Conservation (phyloP, 2,113 vertebrate species). For the Albula glossodonta region DNA sequence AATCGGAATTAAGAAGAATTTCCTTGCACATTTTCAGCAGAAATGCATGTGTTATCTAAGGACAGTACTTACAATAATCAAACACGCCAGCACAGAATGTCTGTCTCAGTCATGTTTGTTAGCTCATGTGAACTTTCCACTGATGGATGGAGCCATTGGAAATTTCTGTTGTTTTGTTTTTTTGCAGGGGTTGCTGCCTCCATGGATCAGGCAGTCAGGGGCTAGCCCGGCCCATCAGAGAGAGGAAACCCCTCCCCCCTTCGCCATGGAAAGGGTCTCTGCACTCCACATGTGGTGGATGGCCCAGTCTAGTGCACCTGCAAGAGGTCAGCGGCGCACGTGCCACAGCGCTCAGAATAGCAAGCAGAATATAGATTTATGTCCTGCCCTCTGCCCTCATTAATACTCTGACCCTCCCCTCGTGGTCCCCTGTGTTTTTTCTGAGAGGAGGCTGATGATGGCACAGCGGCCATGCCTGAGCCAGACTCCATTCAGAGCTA, state of each 20-base stretch:
- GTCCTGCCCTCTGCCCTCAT: background rate
- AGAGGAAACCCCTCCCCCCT: slow-evolving; percentile 45
- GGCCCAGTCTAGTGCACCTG: slow-evolving; percentile 35
- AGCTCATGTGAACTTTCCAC: background rate
- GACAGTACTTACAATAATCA: background rate
- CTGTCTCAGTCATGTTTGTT: background rate
- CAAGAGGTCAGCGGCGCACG: slow-evolving; percentile 37
- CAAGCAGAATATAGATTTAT: background rate
- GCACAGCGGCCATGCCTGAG: background rate
- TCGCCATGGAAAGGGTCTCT: slow-evolving; percentile 32
- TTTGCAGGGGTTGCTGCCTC: background rate
- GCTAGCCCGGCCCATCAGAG: slow-evolving; percentile 34
- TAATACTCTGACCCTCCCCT: background rate
- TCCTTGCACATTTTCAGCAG: background rate
- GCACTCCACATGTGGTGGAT: slow-evolving; percentile 39
- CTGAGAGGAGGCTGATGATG: background rate
- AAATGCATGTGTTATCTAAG: background rate
- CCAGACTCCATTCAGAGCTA: background rate
- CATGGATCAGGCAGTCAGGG: background rate
- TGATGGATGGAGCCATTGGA: slow-evolving; percentile 20
- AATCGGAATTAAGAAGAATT: background rate
- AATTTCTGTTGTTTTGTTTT: slow-evolving; percentile 24
- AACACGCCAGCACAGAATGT: background rate
- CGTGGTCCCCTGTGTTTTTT: background rate
- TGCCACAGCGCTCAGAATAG: slow-evolving; percentile 33